phyloP scores from a whole-genome alignment of 2,888 invertebrate genomes.

The Crematogaster levior region DNA sequence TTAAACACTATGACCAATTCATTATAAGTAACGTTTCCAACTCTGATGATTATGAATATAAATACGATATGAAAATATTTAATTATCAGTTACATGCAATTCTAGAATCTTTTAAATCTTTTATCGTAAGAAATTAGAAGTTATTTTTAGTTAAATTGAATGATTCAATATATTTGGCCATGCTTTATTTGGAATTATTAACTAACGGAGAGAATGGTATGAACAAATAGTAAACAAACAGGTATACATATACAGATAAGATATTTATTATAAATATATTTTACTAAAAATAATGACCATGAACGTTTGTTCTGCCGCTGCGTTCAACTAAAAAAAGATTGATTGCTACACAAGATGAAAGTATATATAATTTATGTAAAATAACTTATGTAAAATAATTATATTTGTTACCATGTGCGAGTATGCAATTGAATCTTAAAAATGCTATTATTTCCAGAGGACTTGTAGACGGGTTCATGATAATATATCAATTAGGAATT shows the following conservation, averaged over 20 bases:
- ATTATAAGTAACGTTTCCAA: no score
- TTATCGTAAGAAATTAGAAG: background rate
- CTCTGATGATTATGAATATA: no score
- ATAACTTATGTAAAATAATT: no score
- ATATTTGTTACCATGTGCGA: no score
- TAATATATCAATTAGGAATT: conserved; percentile 95
- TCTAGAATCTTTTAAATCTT: background rate
- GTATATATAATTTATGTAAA: no score
- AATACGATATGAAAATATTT: no score
- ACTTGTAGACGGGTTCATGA: conserved; percentile 90
- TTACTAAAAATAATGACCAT: background rate
- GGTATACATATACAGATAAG: background rate
- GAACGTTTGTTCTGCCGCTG: background rate
- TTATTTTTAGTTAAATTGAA: background rate
- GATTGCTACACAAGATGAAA: background rate
- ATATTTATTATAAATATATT: background rate
- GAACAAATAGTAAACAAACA: background rate
- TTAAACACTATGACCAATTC: no score
- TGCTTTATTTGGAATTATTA: background rate
- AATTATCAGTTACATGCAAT: background rate
- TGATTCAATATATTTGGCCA: background rate
- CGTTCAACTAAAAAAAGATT: background rate
- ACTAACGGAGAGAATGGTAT: background rate
- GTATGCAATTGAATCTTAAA: conserved; percentile 52
- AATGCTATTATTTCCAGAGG: conserved; percentile 84